Evolutionary conservation across 2,797 vertebrate species (phyloP).

Genomic region (Chloroceryle inda): DNA sequence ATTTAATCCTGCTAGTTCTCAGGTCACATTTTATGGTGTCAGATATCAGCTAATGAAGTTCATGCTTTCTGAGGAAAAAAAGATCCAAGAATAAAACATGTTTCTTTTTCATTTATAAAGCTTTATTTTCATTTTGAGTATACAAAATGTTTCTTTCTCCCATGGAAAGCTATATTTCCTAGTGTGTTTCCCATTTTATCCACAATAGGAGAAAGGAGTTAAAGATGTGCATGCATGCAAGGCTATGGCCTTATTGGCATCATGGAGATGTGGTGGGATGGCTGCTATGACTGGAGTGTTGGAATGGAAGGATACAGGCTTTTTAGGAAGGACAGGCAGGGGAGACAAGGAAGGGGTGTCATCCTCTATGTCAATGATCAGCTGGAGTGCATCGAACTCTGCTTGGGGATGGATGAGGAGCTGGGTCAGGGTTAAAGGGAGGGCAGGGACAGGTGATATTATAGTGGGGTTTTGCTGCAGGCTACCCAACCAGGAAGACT

Average conservation of each 20-base stretch:
- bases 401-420: background rate
- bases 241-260: too few relatives aligned
- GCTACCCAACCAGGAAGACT: background rate
- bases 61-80: background rate
- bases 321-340: background rate
- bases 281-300: too few relatives aligned
- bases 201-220: background rate
- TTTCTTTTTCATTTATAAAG: background rate
- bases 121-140: background rate
- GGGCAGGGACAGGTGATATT: background rate
- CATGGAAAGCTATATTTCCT: background rate
- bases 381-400: too few relatives aligned
- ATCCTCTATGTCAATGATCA: too few relatives aligned
- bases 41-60: background rate
- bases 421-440: background rate
- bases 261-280: too few relatives aligned
- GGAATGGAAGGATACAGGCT: too few relatives aligned
- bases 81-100: fast-evolving
- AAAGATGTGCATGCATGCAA: too few relatives aligned
- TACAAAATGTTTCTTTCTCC: background rate
- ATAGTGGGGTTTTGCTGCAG: background rate
- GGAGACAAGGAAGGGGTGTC: background rate
- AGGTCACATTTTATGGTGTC: background rate
- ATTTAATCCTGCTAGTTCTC: background rate
- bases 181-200: background rate